These are phyloP conservation scores for Daboia siamensis DNA, from an alignment of 2,113 vertebrate species.

Conservation along the genomic window DNA sequence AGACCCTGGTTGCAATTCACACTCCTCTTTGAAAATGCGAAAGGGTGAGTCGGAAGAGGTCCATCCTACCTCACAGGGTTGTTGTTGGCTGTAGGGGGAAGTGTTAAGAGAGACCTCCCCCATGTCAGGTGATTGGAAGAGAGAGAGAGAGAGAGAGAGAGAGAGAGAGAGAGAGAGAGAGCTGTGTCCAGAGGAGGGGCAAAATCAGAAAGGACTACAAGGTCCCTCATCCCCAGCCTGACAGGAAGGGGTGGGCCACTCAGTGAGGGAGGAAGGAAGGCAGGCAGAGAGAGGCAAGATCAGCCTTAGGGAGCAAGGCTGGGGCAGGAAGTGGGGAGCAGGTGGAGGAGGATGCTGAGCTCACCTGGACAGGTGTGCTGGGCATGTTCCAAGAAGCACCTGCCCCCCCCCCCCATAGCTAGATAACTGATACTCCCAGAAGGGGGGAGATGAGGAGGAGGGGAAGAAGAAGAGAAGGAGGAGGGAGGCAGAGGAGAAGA, in stretches of 20 bases:
- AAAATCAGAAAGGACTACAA: background rate
- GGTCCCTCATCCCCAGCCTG: background rate
- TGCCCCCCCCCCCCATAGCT: background rate
- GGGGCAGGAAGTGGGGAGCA: background rate
- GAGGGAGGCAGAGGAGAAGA: no score
- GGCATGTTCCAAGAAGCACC: background rate
- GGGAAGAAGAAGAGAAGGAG: no score
- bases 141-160: no score
- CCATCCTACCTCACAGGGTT: background rate
- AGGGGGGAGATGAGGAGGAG: background rate
- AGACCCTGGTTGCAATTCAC: background rate
- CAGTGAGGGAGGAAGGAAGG: background rate
- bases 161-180: no score
- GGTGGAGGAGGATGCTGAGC: background rate
- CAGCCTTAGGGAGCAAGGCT: background rate
- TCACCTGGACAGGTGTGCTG: background rate
- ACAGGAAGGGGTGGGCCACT: background rate
- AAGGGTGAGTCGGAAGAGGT: background rate
- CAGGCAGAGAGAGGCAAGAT: background rate
- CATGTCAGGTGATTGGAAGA: background rate
- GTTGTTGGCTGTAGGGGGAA: background rate
- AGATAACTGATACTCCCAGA: background rate
- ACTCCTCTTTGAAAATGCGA: background rate
- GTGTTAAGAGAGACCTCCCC: background rate
- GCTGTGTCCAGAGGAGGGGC: background rate